These are phyloP conservation scores for Hirtodrosophila histrioides DNA, from an alignment of 2,888 invertebrate genomes.

Conservation along the genomic window DNA sequence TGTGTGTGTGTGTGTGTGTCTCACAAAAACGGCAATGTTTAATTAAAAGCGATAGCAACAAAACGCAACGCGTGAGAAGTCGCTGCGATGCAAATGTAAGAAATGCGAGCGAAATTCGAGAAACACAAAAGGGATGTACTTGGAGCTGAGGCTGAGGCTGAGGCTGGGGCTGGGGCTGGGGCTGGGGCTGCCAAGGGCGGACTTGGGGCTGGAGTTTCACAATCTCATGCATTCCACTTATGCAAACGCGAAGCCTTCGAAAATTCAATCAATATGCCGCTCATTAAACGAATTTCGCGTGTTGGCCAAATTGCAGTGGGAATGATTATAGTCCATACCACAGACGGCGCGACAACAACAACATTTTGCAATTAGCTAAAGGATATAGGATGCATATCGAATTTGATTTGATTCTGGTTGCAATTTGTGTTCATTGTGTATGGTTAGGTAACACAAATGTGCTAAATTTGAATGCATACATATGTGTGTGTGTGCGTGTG, in stretches of 20 bases:
- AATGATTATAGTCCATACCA: slow-evolving; percentile 26
- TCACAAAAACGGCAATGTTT: slow-evolving; percentile 53
- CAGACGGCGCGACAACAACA: slow-evolving; percentile 26
- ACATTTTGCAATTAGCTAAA: slow-evolving; percentile 38
- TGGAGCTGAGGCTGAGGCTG: no score
- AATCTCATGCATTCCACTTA: slow-evolving; percentile 6
- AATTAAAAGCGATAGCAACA: slow-evolving; percentile 58
- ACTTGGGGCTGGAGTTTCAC: neutral
- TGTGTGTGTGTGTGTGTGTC: slow-evolving; percentile 34
- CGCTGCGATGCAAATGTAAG: slow-evolving; percentile 28
- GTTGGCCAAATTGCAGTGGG: neutral
- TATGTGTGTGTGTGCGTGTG: no score
- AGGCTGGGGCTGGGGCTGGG: no score
- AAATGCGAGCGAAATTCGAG: slow-evolving; percentile 23
- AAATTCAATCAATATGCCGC: slow-evolving; percentile 28
- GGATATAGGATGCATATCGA: slow-evolving; percentile 6
- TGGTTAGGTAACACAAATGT: slow-evolving; percentile 1
- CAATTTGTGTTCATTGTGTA: slow-evolving; percentile 4
- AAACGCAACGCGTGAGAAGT: slow-evolving; percentile 47
- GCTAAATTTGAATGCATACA: neutral
- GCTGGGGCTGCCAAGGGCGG: neutral
- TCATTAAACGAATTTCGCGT: slow-evolving; percentile 15
- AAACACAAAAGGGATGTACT: slow-evolving; percentile 15
- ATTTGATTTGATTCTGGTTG: slow-evolving; percentile 9
- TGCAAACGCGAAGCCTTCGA: neutral